A percentile compares a stretch with the other conserved stretches of the same genome.
Conservation (phyloP, 1,140 invertebrate genomes). For the Aradophagus sp. region DNA sequence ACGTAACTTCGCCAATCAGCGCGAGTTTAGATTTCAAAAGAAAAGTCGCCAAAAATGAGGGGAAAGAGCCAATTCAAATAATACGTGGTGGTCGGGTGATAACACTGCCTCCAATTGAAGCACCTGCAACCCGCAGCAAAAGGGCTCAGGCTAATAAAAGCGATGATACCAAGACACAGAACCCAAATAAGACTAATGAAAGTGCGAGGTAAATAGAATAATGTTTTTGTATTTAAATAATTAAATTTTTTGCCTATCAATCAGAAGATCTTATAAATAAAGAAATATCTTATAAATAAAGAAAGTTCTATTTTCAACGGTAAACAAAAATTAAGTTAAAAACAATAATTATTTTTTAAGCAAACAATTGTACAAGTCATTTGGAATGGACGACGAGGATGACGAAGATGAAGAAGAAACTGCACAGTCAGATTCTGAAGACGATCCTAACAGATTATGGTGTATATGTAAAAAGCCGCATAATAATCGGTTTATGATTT, state of each 20-base stretch:
- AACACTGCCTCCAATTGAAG: conserved; percentile 85
- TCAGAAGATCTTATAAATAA: no score
- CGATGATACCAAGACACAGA: not conserved
- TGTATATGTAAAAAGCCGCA: conserved; percentile 96
- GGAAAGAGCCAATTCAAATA: conserved; percentile 80
- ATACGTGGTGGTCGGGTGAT: conserved; percentile 83
- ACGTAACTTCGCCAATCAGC: conserved; percentile 47
- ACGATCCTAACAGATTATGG: conserved; percentile 95
- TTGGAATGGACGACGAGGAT: conserved; percentile 48
- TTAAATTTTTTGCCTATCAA: no score
- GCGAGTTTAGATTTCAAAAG: conserved; percentile 37
- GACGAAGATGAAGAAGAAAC: conserved; percentile 74
- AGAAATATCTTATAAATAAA: no score
- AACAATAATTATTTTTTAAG: conserved; percentile 29
- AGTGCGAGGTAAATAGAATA: conserved; percentile 29
- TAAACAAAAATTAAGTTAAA: not conserved
- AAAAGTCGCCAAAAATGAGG: conserved; percentile 58
- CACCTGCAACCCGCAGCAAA: conserved; percentile 81
- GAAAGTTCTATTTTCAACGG: not conserved
- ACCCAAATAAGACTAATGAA: conserved; percentile 26
- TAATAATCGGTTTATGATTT: conserved; percentile 98
- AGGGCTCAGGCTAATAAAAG: conserved; percentile 68
- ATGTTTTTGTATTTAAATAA: not conserved
- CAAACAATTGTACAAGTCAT: conserved; percentile 31
- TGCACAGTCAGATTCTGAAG: conserved; percentile 83